Conservation (phyloP, 2,888 invertebrate genomes). For the Liopterus haemorrhoidalis region DNA sequence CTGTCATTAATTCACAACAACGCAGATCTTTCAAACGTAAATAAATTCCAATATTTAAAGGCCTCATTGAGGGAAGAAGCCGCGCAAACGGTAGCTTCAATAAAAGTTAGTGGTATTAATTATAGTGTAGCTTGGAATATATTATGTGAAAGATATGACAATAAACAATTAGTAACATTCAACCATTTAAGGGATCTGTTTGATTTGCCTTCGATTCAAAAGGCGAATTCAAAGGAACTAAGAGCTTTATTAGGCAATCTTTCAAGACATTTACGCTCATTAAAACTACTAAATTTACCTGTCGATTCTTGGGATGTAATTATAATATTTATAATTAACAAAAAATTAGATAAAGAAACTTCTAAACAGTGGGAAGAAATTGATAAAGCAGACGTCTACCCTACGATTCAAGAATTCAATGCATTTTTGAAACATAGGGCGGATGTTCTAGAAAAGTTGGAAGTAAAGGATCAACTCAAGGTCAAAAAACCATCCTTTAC, state of each 20-base stretch:
- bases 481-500: no score
- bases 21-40: background rate
- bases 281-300: no score
- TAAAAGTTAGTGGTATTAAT: background rate
- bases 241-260: background rate
- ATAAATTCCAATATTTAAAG: slow-evolving; percentile 7
- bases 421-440: background rate
- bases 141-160: slow-evolving; percentile 1
- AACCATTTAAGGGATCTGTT: slow-evolving; percentile 2
- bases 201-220: background rate
- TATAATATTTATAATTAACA: background rate
- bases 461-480: no score
- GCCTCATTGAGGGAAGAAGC: background rate
- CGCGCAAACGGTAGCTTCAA: background rate
- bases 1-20: background rate
- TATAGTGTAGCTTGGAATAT: background rate
- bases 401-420: background rate
- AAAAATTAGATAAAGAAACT: background rate
- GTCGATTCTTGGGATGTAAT: no score
- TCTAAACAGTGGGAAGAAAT: slow-evolving; percentile 1
- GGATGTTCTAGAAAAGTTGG: slow-evolving; percentile 38
- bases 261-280: background rate
- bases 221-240: background rate
- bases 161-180: background rate
- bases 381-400: background rate